Evolutionary conservation across 2,113 vertebrate genomes (phyloP).

Genomic region (Dromiciops gliroides): DNA sequence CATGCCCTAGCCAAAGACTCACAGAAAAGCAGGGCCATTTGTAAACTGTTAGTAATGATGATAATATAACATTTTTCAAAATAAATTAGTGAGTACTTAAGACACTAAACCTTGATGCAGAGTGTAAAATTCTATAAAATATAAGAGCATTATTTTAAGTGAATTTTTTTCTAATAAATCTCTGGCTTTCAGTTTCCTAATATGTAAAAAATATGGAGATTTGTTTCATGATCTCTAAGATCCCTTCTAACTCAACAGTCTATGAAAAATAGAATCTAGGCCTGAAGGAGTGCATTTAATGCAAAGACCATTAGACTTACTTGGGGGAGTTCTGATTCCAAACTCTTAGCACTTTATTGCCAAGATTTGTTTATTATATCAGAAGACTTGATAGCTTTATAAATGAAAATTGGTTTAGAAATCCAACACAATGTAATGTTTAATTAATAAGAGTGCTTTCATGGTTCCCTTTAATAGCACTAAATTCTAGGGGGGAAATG

Average conservation of each 20-base stretch:
- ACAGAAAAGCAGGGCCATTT: neutral
- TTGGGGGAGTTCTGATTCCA: neutral
- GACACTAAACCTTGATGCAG: neutral
- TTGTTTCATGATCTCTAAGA: neutral
- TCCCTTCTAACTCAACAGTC: neutral
- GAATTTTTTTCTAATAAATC: neutral
- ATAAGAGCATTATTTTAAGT: neutral
- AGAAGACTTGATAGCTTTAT: neutral
- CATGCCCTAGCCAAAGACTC: neutral
- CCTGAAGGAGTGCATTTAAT: neutral
- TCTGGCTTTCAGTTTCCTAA: neutral
- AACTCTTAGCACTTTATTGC: neutral
- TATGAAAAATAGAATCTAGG: neutral
- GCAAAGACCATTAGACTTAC: neutral
- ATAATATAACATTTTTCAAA: neutral
- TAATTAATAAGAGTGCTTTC: neutral
- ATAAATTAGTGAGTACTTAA: neutral
- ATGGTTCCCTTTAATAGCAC: neutral
- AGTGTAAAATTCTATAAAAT: neutral
- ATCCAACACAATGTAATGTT: neutral
- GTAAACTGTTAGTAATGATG: neutral
- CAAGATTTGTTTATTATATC: neutral
- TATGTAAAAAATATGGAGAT: neutral
- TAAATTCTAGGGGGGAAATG: neutral
- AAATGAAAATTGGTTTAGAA: neutral